Evolutionary conservation across 2,797 vertebrate species (phyloP).

Genomic region (Crocidura indochinensis): DNA sequence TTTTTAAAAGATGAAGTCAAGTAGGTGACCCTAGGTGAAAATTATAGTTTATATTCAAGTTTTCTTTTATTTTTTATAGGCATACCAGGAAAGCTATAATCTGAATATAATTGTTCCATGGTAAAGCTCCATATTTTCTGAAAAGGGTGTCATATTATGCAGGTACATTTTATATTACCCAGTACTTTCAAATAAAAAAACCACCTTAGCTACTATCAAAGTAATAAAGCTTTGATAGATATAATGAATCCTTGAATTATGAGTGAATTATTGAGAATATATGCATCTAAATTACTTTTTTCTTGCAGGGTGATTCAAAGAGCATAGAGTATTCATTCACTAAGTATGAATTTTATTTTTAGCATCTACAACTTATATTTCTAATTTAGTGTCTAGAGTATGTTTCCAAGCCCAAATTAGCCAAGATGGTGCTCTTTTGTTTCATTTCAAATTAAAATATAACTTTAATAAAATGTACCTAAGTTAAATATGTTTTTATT

Average conservation of each 20-base stretch:
- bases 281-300: slow-evolving; percentile 74
- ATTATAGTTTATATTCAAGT: slow-evolving; percentile 15
- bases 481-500: slow-evolving; percentile 2
- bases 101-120: slow-evolving; percentile 37
- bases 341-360: slow-evolving; percentile 61
- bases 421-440: slow-evolving; percentile 36
- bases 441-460: slow-evolving; percentile 45
- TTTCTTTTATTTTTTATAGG: not conserved
- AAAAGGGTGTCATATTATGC: slow-evolving; percentile 58
- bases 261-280: slow-evolving; percentile 71
- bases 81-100: slow-evolving; percentile 57
- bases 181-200: slow-evolving; percentile 75
- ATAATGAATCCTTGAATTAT: slow-evolving; percentile 79
- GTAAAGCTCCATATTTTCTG: slow-evolving; percentile 64
- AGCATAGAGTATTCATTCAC: not conserved
- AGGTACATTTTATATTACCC: slow-evolving; percentile 62
- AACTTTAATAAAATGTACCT: not conserved
- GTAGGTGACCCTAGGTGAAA: not conserved
- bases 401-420: not conserved
- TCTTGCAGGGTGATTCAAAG: slow-evolving; percentile 38
- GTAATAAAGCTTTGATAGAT: slow-evolving; percentile 78
- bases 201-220: slow-evolving; percentile 65
- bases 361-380: slow-evolving; percentile 69
- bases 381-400: slow-evolving; percentile 58
- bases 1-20: slow-evolving; percentile 1